Evolutionary conservation across 2,797 vertebrate genomes (phyloP).

Genomic region (Enteromius mattozi): DNA sequence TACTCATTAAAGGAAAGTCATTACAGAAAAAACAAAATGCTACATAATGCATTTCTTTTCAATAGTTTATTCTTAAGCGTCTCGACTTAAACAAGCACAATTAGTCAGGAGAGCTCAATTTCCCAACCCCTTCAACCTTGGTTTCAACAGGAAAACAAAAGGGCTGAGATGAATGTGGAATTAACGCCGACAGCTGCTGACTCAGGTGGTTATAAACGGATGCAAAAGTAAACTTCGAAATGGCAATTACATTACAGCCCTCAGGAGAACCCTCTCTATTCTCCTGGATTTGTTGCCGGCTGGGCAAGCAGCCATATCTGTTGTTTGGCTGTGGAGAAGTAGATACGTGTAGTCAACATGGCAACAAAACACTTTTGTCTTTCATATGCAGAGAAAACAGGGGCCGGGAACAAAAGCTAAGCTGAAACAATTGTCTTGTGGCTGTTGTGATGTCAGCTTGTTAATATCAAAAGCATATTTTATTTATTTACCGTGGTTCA

Average conservation of each 20-base stretch:
- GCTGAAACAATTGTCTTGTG: constrained; percentile 28
- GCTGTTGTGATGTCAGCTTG: constrained; percentile 14
- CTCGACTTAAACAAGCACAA: constrained; percentile 29
- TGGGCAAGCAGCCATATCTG: constrained; percentile 57
- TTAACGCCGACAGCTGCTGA: constrained; percentile 57
- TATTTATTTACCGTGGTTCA: neutral
- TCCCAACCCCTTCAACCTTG: constrained; percentile 22
- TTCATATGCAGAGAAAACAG: constrained; percentile 25
- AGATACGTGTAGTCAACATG: constrained; percentile 44
- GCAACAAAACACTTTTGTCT: constrained; percentile 52
- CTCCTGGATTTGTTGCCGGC: constrained; percentile 51
- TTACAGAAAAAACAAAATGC: constrained; percentile 32
- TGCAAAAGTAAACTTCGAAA: constrained; percentile 59
- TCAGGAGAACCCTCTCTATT: constrained; percentile 48
- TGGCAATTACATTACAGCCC: constrained; percentile 59
- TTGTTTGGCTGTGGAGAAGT: constrained; percentile 45
- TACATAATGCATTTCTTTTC: constrained; percentile 20
- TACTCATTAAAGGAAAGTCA: constrained; percentile 17
- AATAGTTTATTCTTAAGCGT: constrained; percentile 9
- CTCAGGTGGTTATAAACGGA: constrained; percentile 54
- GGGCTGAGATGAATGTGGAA: constrained; percentile 41
- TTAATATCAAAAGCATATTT: neutral
- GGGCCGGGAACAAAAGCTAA: constrained; percentile 18
- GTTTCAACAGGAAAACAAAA: constrained; percentile 45
- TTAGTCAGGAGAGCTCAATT: constrained; percentile 32